Base-by-base conservation (phyloP, 2,888 invertebrate species). In the Drosophila villosipedis region DNA sequence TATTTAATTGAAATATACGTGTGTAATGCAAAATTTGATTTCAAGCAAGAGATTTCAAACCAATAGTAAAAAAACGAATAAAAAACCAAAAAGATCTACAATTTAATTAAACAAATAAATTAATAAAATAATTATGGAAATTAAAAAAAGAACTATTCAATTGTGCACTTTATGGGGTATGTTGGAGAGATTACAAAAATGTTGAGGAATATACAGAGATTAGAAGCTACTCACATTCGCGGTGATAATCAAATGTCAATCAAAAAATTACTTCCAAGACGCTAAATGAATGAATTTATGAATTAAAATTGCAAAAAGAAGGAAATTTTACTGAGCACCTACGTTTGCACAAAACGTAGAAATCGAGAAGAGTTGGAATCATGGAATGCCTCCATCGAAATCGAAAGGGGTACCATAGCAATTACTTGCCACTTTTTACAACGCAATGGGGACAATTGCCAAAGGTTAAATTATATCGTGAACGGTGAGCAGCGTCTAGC, bases 101-200 rank as follows among this genome's bases (percentile, higher is more conserved):
- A 73, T 80, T 84, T 61, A 87, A 87, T 78, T 83, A 77, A 84
- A 83, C 60, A 65, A 70, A 79, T 84, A 87, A 83, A 87, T 80
- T 78, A 84, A 85, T 88, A 88, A 84, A 82, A 84, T 79, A 59
- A 85, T 78, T 84, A 84, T 85, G 73, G 33, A 76, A 84, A 78
- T 78, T 82, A 80, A 74, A 25, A 47, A 47, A 47, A 25, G 25
- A 71, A 66, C 47, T 35, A 4, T 9, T 16, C n/a, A 41, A 19
- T n/a, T 37, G n/a, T 14, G 10, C 22, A 19, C 16, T 31, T 54
- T 2, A 25, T 28, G 22, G 12, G 22, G 5, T 6, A 22, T 12
- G 12, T 22, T 43, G 41, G n/a, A n/a, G 3, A 14, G 43, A 22
- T 43, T 22, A 22, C 14, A 6, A 14, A 43, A 14, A 22, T 43